These are phyloP conservation scores for Phyllostomus discolor DNA, from an alignment of 2,113 vertebrate species.

Conservation along the genomic window DNA sequence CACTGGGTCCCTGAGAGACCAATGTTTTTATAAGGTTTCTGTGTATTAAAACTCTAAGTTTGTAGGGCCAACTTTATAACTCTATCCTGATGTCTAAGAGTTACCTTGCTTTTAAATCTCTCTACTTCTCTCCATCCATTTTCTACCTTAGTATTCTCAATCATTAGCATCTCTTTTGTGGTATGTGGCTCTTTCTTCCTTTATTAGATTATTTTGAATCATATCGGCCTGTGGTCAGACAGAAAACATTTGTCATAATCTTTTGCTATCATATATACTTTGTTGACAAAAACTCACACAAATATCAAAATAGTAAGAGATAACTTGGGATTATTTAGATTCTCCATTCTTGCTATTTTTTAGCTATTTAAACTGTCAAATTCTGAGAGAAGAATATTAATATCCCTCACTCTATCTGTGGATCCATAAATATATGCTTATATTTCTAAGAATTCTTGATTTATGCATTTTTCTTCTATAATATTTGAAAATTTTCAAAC, in stretches of 20 bases:
- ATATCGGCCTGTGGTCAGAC: not conserved
- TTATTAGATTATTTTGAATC: not conserved
- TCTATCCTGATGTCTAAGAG: not conserved
- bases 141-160: not conserved
- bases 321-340: not conserved
- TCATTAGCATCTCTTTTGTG: not conserved
- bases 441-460: not conserved
- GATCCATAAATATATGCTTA: not conserved
- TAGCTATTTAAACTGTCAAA: not conserved
- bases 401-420: not conserved
- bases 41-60: not conserved
- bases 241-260: not conserved
- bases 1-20: not conserved
- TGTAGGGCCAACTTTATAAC: not conserved
- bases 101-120: not conserved
- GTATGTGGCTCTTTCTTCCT: not conserved
- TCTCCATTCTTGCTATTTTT: not conserved
- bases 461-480: not conserved
- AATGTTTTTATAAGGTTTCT: not conserved
- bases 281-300: not conserved
- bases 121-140: not conserved
- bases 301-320: not conserved
- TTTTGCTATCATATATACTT: not conserved
- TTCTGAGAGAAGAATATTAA: not conserved
- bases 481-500: not conserved